phyloP scores from a whole-genome alignment of 2,797 vertebrate genomes.

The Syngnathus acus region DNA sequence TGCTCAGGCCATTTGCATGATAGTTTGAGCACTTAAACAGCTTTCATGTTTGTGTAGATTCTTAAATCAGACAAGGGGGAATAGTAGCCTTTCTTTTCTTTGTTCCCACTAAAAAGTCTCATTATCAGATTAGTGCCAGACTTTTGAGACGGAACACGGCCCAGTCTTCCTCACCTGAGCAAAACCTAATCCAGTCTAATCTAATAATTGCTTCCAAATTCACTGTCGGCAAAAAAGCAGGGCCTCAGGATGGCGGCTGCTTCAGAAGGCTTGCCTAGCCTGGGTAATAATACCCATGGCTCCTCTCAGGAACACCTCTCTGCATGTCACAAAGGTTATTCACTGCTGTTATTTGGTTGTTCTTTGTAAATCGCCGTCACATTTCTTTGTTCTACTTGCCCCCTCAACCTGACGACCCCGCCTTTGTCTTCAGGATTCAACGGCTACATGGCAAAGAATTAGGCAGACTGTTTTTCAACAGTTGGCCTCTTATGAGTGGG shows the following conservation, averaged over 20 bases:
- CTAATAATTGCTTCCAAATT: conserved; percentile 62
- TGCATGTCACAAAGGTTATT: conserved; percentile 19
- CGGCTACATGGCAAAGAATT: conserved; percentile 30
- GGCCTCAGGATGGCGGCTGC: conserved; percentile 43
- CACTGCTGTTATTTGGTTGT: conserved; percentile 20
- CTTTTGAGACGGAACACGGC: conserved; percentile 19
- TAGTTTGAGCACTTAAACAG: conserved; percentile 43
- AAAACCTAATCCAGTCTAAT: conserved; percentile 52
- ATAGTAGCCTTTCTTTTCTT: conserved; percentile 19
- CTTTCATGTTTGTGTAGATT: conserved; percentile 26
- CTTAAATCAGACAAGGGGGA: conserved; percentile 25
- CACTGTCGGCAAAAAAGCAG: conserved; percentile 34
- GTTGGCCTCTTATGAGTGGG: conserved; percentile 58
- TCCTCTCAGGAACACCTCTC: conserved; percentile 36
- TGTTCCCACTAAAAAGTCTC: conserved; percentile 33
- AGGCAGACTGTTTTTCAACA: conserved; percentile 53
- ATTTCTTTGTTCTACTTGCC: conserved; percentile 2
- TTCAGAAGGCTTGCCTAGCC: conserved; percentile 35
- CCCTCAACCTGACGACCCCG: conserved; percentile 8
- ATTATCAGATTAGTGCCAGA: conserved; percentile 55
- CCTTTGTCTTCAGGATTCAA: conserved; percentile 16
- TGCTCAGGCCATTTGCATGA: conserved; percentile 15
- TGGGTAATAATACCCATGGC: conserved; percentile 37
- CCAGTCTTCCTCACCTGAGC: conserved; percentile 42
- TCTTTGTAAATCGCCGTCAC: conserved; percentile 20